Percentiles rank a stretch among this genome's conserved stretches.
Conservation (phyloP, 37 sponge, comb jelly and placozoan species). For the Oopsacas minuta region DNA sequence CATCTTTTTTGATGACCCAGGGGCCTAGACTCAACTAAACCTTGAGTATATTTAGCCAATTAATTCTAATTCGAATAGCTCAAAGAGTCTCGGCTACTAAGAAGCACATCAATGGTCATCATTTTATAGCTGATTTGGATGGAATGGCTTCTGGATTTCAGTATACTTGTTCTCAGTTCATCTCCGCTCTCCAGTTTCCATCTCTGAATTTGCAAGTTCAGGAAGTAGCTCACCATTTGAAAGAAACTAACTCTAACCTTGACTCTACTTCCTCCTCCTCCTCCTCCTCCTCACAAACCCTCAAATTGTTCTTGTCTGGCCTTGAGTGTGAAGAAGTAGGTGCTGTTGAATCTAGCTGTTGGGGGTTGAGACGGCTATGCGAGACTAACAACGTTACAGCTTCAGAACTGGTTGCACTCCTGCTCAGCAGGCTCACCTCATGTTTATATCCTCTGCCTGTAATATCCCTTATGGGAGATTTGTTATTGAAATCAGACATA, state of each 20-base stretch:
- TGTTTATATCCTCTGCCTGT: not conserved
- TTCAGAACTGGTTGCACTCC: not conserved
- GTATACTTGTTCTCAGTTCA: conserved; percentile 1
- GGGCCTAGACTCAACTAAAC: too few relatives aligned
- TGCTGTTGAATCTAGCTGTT: not conserved
- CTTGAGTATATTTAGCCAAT: too few relatives aligned
- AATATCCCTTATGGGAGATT: not conserved
- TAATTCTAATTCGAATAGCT: too few relatives aligned
- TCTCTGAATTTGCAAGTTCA: not conserved
- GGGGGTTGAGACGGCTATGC: not conserved
- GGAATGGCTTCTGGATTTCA: not conserved
- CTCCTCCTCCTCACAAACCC: not conserved
- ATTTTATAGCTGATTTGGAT: too few relatives aligned
- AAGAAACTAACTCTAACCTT: not conserved
- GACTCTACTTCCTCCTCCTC: not conserved
- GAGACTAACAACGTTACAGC: not conserved
- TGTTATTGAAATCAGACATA: not conserved
- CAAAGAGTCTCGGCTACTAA: too few relatives aligned
- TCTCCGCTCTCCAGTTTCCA: not conserved
- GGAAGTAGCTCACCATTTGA: not conserved
- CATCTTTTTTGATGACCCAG: too few relatives aligned
- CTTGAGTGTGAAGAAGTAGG: not conserved
- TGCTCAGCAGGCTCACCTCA: not conserved
- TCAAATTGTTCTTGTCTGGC: not conserved
- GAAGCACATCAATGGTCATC: too few relatives aligned